These are phyloP conservation scores for Pseudorhiza aurosa DNA, from an alignment of 30 jellyfish, hydroid and myxozoan genomes.

Conservation along the genomic window DNA sequence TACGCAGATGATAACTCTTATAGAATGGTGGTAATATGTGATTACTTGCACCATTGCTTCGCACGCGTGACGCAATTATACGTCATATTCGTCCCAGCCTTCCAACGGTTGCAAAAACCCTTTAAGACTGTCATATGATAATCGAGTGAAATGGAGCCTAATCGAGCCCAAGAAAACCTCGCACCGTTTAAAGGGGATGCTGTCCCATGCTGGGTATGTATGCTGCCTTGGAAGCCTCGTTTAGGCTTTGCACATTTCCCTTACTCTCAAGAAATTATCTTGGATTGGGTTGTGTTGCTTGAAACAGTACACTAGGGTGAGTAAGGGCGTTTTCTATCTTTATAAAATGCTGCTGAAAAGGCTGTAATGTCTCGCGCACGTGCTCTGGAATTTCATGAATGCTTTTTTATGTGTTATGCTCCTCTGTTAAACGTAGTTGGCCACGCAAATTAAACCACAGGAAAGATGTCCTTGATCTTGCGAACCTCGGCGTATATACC, in stretches of 20 bases:
- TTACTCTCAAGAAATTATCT: neutral
- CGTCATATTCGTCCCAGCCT: too few species aligned
- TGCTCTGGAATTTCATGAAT: constrained; percentile 53
- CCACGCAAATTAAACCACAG: constrained; percentile 15
- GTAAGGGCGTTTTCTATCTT: constrained; percentile 52
- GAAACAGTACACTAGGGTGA: constrained; percentile 11
- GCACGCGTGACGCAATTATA: too few species aligned
- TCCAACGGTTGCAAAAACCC: too few species aligned
- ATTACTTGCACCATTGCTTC: too few species aligned
- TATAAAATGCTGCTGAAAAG: neutral
- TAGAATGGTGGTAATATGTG: too few species aligned
- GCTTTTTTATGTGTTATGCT: neutral
- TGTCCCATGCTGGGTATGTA: neutral
- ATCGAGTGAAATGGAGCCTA: too few species aligned
- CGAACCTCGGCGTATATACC: too few species aligned
- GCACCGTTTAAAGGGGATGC: neutral
- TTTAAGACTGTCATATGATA: too few species aligned
- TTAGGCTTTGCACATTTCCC: constrained; percentile 19
- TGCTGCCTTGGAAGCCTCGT: constrained; percentile 41
- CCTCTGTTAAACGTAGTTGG: too few species aligned
- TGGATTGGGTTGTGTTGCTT: constrained; percentile 29
- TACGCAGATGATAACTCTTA: too few species aligned
- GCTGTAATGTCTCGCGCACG: constrained; percentile 5
- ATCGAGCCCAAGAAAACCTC: too few species aligned
- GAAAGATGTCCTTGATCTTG: too few species aligned